Conservation (phyloP, 2,113 vertebrate genomes). For the Tragelaphus imberbis region DNA sequence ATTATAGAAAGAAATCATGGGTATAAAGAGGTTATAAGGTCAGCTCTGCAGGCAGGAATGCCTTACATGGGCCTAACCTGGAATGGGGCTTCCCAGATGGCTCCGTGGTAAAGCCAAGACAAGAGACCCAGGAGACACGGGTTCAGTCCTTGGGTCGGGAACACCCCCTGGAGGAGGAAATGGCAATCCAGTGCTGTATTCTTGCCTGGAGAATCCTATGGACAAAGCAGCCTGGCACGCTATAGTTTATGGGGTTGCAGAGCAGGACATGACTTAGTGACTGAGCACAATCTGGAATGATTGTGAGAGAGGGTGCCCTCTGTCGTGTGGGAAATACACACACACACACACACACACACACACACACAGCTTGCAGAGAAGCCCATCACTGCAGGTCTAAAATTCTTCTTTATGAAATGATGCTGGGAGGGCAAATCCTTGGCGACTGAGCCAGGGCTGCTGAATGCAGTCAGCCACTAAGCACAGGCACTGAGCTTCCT, state of each 20-base stretch:
- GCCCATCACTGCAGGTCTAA: background rate
- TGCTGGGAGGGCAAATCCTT: background rate
- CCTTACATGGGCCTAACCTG: rapidly evolving
- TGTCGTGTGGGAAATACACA: rapidly evolving
- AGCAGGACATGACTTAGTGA: background rate
- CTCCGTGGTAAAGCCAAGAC: background rate
- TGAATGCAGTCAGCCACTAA: background rate
- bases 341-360: background rate
- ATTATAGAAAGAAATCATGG: background rate
- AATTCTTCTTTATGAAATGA: background rate
- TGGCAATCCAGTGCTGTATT: background rate
- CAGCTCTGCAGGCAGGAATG: too few species aligned
- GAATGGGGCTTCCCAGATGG: background rate
- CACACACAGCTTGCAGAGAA: background rate
- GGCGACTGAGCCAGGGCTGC: rapidly evolving
- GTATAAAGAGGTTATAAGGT: background rate
- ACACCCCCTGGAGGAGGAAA: background rate
- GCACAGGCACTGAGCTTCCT: background rate
- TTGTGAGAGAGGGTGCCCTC: background rate
- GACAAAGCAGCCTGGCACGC: background rate
- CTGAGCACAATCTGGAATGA: background rate
- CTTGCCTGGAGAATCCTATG: background rate
- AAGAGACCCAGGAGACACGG: background rate
- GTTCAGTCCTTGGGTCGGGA: rapidly evolving
- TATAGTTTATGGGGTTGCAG: background rate